These are phyloP conservation scores for Spheniscus humboldti DNA, from an alignment of 2,797 vertebrate genomes.

Conservation along the genomic window DNA sequence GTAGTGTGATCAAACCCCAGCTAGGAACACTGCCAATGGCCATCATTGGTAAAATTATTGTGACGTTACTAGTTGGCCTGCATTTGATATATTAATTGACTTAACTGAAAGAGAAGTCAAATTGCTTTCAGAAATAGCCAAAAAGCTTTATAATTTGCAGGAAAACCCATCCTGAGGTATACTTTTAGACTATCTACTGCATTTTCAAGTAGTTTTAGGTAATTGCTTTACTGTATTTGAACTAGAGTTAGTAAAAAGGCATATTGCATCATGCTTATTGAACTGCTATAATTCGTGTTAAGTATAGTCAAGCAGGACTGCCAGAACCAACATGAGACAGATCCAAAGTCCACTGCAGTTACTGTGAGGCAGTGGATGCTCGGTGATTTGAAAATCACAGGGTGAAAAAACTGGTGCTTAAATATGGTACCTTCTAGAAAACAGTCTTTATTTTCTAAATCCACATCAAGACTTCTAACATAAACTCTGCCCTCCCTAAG, in stretches of 20 bases:
- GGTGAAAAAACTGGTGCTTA: not conserved
- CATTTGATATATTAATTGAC: constrained; percentile 28
- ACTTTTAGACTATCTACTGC: not conserved
- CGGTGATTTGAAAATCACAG: not conserved
- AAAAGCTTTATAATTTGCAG: not conserved
- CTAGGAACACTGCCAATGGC: constrained; percentile 19
- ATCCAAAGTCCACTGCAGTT: not conserved
- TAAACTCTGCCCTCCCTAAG: not conserved
- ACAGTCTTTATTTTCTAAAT: not conserved
- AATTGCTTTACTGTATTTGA: not conserved
- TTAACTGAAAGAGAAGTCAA: constrained; percentile 3
- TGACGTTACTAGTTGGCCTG: constrained; percentile 8
- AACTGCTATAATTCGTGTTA: not conserved
- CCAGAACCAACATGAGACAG: not conserved
- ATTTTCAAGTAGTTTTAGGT: constrained; percentile 6
- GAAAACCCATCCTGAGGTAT: not conserved
- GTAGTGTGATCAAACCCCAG: not conserved
- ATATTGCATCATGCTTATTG: not conserved
- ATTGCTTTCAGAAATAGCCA: not conserved
- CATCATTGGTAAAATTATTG: not conserved
- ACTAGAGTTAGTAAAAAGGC: not conserved
- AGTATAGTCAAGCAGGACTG: not conserved
- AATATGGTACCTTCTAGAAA: not conserved
- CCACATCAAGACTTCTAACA: not conserved
- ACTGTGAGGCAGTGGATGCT: not conserved